phyloP scores from a whole-genome alignment of 2,888 invertebrate species.

The Schizaphis graminum region DNA sequence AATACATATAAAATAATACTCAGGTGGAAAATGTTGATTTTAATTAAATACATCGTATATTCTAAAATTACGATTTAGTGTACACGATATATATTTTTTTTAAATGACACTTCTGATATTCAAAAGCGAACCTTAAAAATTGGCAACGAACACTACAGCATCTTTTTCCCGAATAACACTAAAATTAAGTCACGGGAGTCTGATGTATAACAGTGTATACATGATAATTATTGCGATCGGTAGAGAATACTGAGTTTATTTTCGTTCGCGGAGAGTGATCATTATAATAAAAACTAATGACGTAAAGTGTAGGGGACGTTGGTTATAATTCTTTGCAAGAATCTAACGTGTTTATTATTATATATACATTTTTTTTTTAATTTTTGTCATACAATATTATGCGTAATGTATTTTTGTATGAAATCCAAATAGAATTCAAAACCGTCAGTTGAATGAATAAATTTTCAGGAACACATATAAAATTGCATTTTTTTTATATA shows the following conservation, averaged over 20 bases:
- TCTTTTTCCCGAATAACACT: not conserved
- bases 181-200: not conserved
- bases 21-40: slow-evolving; percentile 40
- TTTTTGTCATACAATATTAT: not conserved
- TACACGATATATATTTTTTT: not conserved
- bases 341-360: not conserved
- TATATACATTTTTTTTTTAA: not conserved
- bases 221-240: slow-evolving; percentile 31
- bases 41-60: not conserved
- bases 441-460: not conserved
- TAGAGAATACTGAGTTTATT: slow-evolving; percentile 46
- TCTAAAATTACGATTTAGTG: not conserved
- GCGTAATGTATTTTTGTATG: not conserved
- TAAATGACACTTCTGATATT: not conserved
- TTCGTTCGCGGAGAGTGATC: slow-evolving; percentile 32
- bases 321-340: not conserved
- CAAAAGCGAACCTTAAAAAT: slow-evolving; percentile 26
- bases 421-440: not conserved
- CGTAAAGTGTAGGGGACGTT: not conserved
- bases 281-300: slow-evolving; percentile 29
- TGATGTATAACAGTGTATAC: not conserved
- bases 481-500: not conserved
- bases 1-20: slow-evolving; percentile 42
- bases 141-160: not conserved
- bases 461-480: not conserved